Conservation (phyloP, 2,797 vertebrate genomes). For the Kryptopterus vitreolus region DNA sequence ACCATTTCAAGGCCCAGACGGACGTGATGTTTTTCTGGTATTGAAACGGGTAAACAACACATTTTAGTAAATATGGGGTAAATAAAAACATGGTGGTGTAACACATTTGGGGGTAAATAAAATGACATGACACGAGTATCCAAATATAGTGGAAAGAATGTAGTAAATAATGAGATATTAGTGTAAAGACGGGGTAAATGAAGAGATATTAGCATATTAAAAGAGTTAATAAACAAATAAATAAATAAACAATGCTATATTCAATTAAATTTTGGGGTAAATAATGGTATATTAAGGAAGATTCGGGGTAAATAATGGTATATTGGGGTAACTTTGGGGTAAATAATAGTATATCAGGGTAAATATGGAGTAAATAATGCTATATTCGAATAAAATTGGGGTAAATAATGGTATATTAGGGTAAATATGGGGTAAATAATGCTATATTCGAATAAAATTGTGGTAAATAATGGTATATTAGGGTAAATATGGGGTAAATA, state of each 20-base stretch:
- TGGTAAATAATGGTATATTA: too few relatives aligned
- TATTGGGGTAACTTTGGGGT: neutral
- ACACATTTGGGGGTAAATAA: neutral
- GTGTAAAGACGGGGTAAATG: neutral
- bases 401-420: neutral
- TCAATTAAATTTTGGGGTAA: too few relatives aligned
- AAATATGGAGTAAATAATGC: neutral
- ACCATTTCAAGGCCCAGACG: slow-evolving; percentile 61
- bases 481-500: too few relatives aligned
- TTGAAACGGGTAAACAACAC: neutral
- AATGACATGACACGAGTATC: too few relatives aligned
- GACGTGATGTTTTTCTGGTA: neutral
- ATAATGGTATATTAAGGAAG: neutral
- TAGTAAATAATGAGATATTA: neutral
- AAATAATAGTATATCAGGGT: neutral
- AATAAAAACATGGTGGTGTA: neutral
- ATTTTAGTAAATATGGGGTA: neutral
- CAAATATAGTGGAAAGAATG: neutral
- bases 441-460: too few relatives aligned
- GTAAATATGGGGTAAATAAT: too few relatives aligned
- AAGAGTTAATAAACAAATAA: too few relatives aligned
- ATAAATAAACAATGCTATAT: too few relatives aligned
- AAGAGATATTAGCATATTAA: neutral
- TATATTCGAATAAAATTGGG: too few relatives aligned
- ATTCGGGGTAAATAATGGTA: neutral